These are phyloP conservation scores for Laticauda colubrina DNA, from an alignment of 2,113 vertebrate genomes.

Conservation along the genomic window DNA sequence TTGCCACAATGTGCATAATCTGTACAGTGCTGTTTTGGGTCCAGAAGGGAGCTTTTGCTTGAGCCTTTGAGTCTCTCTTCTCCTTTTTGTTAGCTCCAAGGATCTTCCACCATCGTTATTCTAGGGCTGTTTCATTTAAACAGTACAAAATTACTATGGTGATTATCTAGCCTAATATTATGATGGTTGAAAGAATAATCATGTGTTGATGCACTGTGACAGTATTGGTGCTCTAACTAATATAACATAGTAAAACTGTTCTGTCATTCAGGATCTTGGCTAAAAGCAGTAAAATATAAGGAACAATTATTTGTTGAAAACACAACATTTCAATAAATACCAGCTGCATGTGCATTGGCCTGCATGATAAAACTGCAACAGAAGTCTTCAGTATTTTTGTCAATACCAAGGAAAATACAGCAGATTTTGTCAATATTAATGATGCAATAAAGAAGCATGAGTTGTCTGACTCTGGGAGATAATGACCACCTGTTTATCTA, in stretches of 20 bases:
- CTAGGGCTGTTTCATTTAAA: not conserved
- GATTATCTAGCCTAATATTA: not conserved
- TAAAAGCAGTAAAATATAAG: constrained; percentile 22
- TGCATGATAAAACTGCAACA: not conserved
- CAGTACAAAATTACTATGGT: not conserved
- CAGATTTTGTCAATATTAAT: not conserved
- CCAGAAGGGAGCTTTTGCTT: not conserved
- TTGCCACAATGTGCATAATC: not conserved
- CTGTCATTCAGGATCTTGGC: constrained; percentile 6
- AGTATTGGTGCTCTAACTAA: not conserved
- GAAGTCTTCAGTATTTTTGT: not conserved
- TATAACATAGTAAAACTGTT: not conserved
- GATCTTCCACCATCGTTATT: not conserved
- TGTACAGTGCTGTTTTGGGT: not conserved
- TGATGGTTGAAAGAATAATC: not conserved
- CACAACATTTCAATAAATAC: not conserved
- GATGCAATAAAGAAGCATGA: not conserved
- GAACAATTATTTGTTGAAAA: constrained; percentile 7
- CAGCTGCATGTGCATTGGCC: constrained; percentile 9
- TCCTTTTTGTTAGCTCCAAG: not conserved
- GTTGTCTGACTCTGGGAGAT: not conserved
- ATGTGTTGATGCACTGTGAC: not conserved
- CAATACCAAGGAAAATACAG: constrained; percentile 10
- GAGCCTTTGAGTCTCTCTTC: not conserved
- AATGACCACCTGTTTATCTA: constrained; percentile 9